These are phyloP conservation scores for Eupithecia centaureata DNA, from an alignment of 2,888 invertebrate genomes.

Conservation along the genomic window DNA sequence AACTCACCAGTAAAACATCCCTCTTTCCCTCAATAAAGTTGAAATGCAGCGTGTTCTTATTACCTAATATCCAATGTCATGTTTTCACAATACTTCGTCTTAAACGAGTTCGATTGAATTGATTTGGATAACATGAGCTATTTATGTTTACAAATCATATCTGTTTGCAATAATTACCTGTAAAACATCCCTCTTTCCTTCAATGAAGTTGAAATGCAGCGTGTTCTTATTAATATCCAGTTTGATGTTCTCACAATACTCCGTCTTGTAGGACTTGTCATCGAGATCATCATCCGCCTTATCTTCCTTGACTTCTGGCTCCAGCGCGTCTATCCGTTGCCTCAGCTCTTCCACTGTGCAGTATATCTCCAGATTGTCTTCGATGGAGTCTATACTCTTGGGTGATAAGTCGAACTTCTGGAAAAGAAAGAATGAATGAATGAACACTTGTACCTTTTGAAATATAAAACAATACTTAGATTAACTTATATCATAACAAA, in stretches of 20 bases:
- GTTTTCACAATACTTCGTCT: too few species aligned
- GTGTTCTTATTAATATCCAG: conserved; percentile 73
- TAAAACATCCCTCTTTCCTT: conserved; percentile 76
- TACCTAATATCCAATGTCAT: too few species aligned
- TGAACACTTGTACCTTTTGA: background rate
- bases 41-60: too few species aligned
- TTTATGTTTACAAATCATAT: background rate
- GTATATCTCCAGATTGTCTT: conserved; percentile 86
- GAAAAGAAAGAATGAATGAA: background rate
- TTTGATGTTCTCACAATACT: conserved; percentile 61
- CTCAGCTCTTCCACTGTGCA: conserved; percentile 87
- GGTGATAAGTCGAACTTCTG: conserved; percentile 80
- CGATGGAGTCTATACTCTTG: conserved; percentile 78
- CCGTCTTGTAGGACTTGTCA: conserved; percentile 59
- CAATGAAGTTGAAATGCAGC: conserved; percentile 78
- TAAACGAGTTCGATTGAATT: background rate
- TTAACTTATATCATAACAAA: too few species aligned
- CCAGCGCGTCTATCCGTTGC: conserved; percentile 79
- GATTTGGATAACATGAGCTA: background rate
- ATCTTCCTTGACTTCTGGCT: conserved; percentile 69
- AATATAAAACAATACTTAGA: too few species aligned
- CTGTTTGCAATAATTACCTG: conserved; percentile 58
- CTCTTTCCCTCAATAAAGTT: conserved; percentile 80
- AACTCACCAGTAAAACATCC: conserved; percentile 72
- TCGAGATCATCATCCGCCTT: conserved; percentile 51